Evolutionary conservation across 2,113 vertebrate species (phyloP).

Genomic region (Daubentonia madagascariensis): DNA sequence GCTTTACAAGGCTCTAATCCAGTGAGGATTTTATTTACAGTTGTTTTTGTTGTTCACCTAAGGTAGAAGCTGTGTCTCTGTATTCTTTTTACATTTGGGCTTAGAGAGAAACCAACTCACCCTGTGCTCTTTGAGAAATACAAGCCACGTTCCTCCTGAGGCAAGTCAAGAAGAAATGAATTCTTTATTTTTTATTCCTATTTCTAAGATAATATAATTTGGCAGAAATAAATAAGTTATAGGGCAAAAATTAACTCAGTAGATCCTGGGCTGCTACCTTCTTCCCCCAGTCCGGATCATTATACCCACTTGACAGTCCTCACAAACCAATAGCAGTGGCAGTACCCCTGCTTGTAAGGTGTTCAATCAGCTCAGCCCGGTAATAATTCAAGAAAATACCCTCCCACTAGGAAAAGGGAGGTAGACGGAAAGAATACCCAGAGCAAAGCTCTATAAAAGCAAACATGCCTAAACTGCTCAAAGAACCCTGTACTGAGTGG

Average conservation of each 20-base stretch:
- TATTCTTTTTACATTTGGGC: background rate
- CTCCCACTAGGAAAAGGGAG: background rate
- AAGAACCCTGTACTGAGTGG: background rate
- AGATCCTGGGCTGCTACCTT: background rate
- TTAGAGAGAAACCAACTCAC: background rate
- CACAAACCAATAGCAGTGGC: background rate
- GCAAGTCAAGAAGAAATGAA: constrained; percentile 41
- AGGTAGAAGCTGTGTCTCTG: background rate
- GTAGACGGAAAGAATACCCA: background rate
- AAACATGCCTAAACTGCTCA: background rate
- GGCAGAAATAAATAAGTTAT: background rate
- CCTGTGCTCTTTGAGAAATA: constrained; percentile 11
- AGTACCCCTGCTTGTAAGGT: background rate
- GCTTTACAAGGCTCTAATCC: background rate
- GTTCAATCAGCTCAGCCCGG: background rate
- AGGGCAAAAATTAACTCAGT: background rate
- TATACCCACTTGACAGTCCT: background rate
- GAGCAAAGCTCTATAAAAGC: background rate
- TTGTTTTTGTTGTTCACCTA: background rate
- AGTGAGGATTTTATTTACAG: background rate
- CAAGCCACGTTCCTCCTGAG: constrained; percentile 44
- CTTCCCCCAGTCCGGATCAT: background rate
- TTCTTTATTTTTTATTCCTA: constrained; percentile 10
- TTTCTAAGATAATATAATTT: constrained; percentile 28
- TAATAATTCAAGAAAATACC: background rate